These are phyloP conservation scores for Micropoecilia bifurca DNA, from an alignment of 2,797 vertebrate genomes.

Conservation along the genomic window DNA sequence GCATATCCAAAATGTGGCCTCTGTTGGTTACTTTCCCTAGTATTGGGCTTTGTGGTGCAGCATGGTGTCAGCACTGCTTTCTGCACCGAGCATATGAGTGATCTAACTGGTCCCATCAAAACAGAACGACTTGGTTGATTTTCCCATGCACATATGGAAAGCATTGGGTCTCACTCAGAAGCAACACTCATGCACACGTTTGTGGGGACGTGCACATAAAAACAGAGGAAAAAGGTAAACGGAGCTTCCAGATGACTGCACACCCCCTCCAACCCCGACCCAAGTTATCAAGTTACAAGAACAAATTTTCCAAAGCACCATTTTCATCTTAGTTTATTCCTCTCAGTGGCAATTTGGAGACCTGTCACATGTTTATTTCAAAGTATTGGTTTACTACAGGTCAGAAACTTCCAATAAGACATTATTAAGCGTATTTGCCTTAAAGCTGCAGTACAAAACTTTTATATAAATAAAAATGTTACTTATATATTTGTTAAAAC, in stretches of 20 bases:
- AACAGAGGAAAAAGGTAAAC: constrained; percentile 62
- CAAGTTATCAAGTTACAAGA: constrained; percentile 67
- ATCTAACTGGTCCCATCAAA: constrained; percentile 69
- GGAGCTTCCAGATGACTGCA: constrained; percentile 72
- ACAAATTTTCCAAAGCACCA: constrained; percentile 73
- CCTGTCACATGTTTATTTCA: constrained; percentile 54
- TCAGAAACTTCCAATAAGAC: constrained; percentile 24
- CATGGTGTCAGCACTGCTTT: constrained; percentile 52
- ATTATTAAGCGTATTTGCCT: constrained; percentile 6
- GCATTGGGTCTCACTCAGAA: constrained; percentile 54
- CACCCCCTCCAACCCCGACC: constrained; percentile 21
- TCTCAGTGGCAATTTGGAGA: constrained; percentile 42
- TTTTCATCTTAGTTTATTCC: constrained; percentile 68
- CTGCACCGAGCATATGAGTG: constrained; percentile 36
- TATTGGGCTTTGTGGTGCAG: constrained; percentile 44
- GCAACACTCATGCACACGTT: constrained; percentile 36
- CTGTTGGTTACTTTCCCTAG: constrained; percentile 47
- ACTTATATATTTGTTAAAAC: no score
- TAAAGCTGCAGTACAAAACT: no score
- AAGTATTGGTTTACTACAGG: constrained; percentile 28
- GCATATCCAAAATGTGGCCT: constrained; percentile 49
- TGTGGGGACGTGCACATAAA: constrained; percentile 29
- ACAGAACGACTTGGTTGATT: constrained; percentile 58
- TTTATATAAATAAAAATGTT: no score
- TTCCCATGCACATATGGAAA: constrained; percentile 68